These are phyloP conservation scores for Indri indri DNA, from an alignment of 2,113 vertebrate species.

Conservation along the genomic window DNA sequence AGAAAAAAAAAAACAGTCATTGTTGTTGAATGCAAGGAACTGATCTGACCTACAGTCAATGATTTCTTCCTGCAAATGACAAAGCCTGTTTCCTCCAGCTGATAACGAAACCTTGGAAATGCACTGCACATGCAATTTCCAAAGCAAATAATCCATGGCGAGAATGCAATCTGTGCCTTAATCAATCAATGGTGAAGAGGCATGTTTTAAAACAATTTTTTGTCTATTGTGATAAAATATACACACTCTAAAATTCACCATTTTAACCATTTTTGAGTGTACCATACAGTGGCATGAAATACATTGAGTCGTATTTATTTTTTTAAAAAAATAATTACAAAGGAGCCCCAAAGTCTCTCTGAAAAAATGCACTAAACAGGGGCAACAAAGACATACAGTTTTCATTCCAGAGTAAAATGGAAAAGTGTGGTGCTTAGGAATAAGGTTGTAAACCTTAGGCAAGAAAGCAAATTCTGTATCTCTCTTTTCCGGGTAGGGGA, in stretches of 20 bases:
- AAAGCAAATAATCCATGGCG: neutral
- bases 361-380: neutral
- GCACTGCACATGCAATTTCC: neutral
- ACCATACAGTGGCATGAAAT: neutral
- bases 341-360: neutral
- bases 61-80: conserved; percentile 73
- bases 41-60: conserved; percentile 57
- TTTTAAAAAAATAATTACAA: neutral
- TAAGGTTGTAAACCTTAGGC: neutral
- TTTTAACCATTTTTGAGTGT: conserved; percentile 3
- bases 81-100: conserved; percentile 62
- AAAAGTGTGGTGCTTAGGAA: neutral
- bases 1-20: conserved; percentile 37
- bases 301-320: neutral
- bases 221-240: neutral
- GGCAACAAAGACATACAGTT: neutral
- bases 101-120: conserved; percentile 35
- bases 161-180: neutral
- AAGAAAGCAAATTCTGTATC: neutral
- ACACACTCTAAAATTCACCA: neutral
- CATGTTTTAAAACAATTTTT: neutral
- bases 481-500: neutral
- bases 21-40: conserved; percentile 71
- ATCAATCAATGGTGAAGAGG: neutral
- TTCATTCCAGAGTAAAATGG: conserved; percentile 7